These are phyloP conservation scores for Drosophila limbata DNA, from an alignment of 2,888 invertebrate species.

Conservation along the genomic window DNA sequence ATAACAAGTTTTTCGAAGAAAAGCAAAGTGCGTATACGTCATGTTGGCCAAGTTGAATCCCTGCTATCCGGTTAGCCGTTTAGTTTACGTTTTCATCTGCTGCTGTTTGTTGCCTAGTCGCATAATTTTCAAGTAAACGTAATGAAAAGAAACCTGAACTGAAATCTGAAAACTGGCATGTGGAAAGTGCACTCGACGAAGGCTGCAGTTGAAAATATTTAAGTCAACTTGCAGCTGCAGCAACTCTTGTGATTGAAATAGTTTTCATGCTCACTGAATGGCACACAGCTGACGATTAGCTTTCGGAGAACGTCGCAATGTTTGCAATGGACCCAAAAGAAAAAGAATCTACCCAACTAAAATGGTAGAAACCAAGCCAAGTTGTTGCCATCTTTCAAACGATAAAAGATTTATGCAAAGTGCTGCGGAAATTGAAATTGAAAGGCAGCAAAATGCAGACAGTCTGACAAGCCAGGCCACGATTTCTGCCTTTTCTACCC, in stretches of 20 bases:
- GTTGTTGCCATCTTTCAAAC: constrained; percentile 52
- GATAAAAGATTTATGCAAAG: constrained; percentile 72
- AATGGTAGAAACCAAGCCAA: constrained; percentile 23
- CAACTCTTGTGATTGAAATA: constrained; percentile 51
- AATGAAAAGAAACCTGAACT: constrained; percentile 47
- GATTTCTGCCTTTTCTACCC: background rate
- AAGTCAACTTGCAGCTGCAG: constrained; percentile 36
- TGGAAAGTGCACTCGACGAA: constrained; percentile 25
- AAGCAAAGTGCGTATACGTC: constrained; percentile 39
- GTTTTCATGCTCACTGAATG: constrained; percentile 55
- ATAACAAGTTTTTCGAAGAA: constrained; percentile 45
- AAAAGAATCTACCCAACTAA: constrained; percentile 1
- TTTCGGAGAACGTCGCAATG: constrained; percentile 28
- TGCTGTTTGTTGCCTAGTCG: constrained; percentile 17
- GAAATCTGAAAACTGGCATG: constrained; percentile 3
- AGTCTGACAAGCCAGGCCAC: constrained; percentile 17
- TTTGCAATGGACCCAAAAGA: constrained; percentile 32
- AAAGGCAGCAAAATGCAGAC: constrained; percentile 45
- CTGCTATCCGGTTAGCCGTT: constrained; percentile 31
- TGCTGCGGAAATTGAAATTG: constrained; percentile 75
- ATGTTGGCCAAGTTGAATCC: constrained; percentile 32
- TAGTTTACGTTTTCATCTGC: constrained; percentile 26
- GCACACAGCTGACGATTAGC: constrained; percentile 70
- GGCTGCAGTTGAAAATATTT: constrained; percentile 26
- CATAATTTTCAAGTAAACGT: constrained; percentile 41